Percentiles rank a stretch among this genome's conserved stretches.
phyloP scores from a whole-genome alignment of 2,888 invertebrate species.

The Agrotis exclamationis region DNA sequence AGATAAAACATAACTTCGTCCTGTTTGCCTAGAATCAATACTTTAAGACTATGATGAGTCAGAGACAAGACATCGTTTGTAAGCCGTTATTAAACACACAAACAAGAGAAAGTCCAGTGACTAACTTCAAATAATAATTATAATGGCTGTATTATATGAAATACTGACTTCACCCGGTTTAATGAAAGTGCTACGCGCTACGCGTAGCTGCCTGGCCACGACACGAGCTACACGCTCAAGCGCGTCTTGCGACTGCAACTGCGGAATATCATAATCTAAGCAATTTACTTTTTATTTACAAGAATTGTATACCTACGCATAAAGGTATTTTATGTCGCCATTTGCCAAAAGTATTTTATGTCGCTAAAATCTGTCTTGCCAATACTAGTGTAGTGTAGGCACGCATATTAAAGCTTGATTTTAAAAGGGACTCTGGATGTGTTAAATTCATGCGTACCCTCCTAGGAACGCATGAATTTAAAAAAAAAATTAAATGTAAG shows the following conservation, averaged over 20 bases:
- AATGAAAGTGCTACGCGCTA: constrained; percentile 46
- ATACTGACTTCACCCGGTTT: constrained; percentile 22
- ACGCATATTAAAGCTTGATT: too few species aligned
- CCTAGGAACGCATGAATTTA: too few species aligned
- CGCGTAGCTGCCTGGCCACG: constrained; percentile 4
- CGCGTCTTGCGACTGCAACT: background rate
- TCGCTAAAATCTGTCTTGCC: too few species aligned
- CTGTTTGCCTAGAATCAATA: constrained; percentile 29
- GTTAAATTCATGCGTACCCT: too few species aligned
- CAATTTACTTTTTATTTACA: too few species aligned
- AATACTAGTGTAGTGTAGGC: too few species aligned
- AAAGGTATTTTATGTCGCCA: too few species aligned
- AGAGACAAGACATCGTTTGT: constrained; percentile 34
- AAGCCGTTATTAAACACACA: constrained; percentile 50
- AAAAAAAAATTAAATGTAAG: too few species aligned
- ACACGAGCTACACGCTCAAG: background rate
- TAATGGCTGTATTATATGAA: constrained; percentile 37
- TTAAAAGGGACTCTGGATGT: too few species aligned
- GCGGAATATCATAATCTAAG: too few species aligned
- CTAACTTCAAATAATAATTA: constrained; percentile 55
- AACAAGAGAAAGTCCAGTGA: constrained; percentile 61
- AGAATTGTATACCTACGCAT: too few species aligned
- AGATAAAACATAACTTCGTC: constrained; percentile 7
- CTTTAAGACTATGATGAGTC: constrained; percentile 50
- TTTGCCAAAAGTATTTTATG: too few species aligned